Conservation (phyloP, 2,888 invertebrate genomes). For the Hirtodrosophila confusa region DNA sequence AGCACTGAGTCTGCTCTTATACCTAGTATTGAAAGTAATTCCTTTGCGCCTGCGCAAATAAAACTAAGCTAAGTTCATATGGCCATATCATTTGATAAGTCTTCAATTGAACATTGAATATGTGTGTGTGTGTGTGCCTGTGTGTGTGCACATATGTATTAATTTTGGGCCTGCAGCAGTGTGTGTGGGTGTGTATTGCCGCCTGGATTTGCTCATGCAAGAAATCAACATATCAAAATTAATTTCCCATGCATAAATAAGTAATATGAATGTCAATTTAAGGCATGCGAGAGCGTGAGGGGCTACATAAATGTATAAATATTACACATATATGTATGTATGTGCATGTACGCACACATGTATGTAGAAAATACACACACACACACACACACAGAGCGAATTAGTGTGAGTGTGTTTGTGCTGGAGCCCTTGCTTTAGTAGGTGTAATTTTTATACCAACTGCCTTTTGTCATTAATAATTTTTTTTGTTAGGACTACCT, state of each 20-base stretch:
- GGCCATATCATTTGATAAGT: too few species aligned
- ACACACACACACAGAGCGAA: conserved; percentile 21
- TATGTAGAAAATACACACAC: conserved; percentile 26
- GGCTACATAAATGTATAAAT: conserved; percentile 6
- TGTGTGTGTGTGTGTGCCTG: not conserved
- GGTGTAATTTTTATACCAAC: conserved; percentile 71
- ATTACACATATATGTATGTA: conserved; percentile 9
- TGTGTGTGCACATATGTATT: not conserved
- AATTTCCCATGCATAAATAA: conserved; percentile 78
- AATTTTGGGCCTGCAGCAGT: not conserved
- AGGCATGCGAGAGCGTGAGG: conserved; percentile 51
- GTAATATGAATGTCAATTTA: conserved; percentile 77
- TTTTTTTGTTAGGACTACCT: conserved; percentile 43
- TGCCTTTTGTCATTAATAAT: conserved; percentile 70
- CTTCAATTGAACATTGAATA: not conserved
- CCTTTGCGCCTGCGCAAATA: conserved; percentile 14
- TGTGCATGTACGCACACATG: conserved; percentile 2
- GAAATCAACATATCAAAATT: conserved; percentile 78
- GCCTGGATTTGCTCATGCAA: conserved; percentile 67
- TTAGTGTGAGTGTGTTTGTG: conserved; percentile 19
- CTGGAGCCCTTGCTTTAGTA: conserved; percentile 38
- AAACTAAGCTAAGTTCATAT: too few species aligned
- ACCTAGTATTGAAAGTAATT: too few species aligned
- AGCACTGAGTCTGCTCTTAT: too few species aligned
- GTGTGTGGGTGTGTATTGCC: conserved; percentile 13